Evolutionary conservation across 2,888 invertebrate genomes (phyloP).

Genomic region (Protodeltote pygarga): DNA sequence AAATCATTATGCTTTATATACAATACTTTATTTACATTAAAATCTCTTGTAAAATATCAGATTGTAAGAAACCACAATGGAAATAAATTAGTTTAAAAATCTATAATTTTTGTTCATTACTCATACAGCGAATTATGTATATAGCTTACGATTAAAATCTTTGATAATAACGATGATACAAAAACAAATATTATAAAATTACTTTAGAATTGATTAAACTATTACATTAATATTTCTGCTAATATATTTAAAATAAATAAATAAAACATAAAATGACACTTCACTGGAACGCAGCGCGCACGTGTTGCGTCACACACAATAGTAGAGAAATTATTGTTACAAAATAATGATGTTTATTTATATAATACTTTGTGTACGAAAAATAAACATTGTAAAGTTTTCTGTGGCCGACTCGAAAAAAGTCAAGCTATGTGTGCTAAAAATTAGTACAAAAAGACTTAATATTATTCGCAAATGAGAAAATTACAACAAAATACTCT

Average conservation of each 20-base stretch:
- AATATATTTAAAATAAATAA: slow-evolving; percentile 35
- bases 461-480: too few species aligned
- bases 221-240: slow-evolving; percentile 19
- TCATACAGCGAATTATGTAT: slow-evolving; percentile 17
- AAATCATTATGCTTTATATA: slow-evolving; percentile 34
- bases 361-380: slow-evolving; percentile 19
- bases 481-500: too few species aligned
- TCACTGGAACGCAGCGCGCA: slow-evolving; percentile 2
- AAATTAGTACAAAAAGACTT: too few species aligned
- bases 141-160: slow-evolving; percentile 26
- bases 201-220: slow-evolving; percentile 30
- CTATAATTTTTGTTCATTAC: slow-evolving; percentile 37
- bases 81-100: slow-evolving; percentile 32
- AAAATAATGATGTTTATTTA: slow-evolving; percentile 16
- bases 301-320: not conserved
- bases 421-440: slow-evolving; percentile 14
- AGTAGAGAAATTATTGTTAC: slow-evolving; percentile 3
- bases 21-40: slow-evolving; percentile 45
- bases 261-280: slow-evolving; percentile 17
- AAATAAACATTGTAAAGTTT: slow-evolving; percentile 3
- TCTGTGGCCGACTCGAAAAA: slow-evolving; percentile 3
- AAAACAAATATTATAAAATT: slow-evolving; percentile 10
- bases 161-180: slow-evolving; percentile 21
- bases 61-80: slow-evolving; percentile 23
- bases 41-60: slow-evolving; percentile 24